These are phyloP conservation scores for Branchinecta sandiegonensis DNA, from an alignment of 2,888 invertebrate genomes.

Conservation along the genomic window DNA sequence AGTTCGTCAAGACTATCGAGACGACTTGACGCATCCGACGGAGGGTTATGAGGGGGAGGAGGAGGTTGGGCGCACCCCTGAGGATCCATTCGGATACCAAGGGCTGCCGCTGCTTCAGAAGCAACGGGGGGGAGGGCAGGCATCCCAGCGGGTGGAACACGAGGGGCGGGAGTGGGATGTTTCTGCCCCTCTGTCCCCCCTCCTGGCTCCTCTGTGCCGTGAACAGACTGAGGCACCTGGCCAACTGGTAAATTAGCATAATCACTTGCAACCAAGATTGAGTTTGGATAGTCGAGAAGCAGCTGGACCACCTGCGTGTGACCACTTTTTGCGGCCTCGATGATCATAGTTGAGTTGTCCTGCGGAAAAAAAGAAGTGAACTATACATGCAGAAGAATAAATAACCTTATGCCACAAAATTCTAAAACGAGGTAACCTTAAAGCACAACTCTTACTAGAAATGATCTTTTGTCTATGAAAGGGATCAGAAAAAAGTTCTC, in stretches of 20 bases:
- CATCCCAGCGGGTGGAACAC: slow-evolving; percentile 21
- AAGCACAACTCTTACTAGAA: too few relatives aligned
- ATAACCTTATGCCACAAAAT: slow-evolving; percentile 18
- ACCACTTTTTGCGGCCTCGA: slow-evolving; percentile 95
- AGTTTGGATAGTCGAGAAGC: slow-evolving; percentile 82
- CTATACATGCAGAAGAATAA: not conserved
- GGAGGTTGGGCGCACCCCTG: slow-evolving; percentile 20
- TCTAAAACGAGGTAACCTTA: not conserved
- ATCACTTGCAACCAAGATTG: slow-evolving; percentile 49
- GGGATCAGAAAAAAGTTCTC: too few relatives aligned
- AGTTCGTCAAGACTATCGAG: not conserved
- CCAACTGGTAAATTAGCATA: slow-evolving; percentile 26
- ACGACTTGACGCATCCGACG: not conserved
- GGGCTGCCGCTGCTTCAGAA: not conserved
- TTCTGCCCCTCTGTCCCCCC: slow-evolving; percentile 24
- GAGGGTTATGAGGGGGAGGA: not conserved
- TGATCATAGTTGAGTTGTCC: slow-evolving; percentile 96
- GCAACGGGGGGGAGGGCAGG: not conserved
- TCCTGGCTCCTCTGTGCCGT: slow-evolving; percentile 20
- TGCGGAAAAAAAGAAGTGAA: slow-evolving; percentile 31
- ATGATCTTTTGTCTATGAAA: too few relatives aligned
- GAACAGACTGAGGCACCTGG: slow-evolving; percentile 23
- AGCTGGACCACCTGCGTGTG: slow-evolving; percentile 90
- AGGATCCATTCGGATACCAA: slow-evolving; percentile 19
- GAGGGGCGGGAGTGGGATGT: slow-evolving; percentile 23